phyloP scores from a whole-genome alignment of 1,140 invertebrate genomes.

The Hetaerina americana region DNA sequence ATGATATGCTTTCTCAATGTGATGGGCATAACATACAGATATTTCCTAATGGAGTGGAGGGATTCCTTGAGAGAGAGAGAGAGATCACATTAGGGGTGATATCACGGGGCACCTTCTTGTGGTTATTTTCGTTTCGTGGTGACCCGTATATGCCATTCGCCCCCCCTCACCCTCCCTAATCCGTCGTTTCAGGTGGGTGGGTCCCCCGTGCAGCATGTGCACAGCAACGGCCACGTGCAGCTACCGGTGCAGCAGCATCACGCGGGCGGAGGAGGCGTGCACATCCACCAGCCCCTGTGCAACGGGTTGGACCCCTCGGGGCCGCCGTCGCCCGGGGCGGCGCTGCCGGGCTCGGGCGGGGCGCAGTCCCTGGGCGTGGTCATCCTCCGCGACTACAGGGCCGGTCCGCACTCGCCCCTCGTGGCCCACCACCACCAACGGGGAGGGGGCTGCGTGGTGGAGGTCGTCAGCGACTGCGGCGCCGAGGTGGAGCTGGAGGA shows the following conservation, averaged over 20 bases:
- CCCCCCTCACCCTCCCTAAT: too few species aligned
- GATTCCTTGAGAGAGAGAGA: too few species aligned
- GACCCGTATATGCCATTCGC: too few species aligned
- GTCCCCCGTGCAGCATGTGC: neutral
- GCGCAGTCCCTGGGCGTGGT: neutral
- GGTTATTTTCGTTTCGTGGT: too few species aligned
- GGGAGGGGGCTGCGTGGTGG: neutral
- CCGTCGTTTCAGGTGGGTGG: neutral
- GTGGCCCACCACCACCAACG: neutral
- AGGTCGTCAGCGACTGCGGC: neutral
- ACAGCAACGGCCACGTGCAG: neutral
- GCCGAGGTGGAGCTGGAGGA: neutral
- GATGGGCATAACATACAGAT: too few species aligned
- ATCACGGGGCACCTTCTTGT: too few species aligned
- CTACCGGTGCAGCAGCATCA: neutral
- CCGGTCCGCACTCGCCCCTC: neutral
- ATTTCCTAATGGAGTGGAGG: too few species aligned
- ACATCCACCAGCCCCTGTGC: too few species aligned
- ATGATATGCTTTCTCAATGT: too few species aligned
- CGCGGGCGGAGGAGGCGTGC: neutral
- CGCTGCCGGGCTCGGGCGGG: neutral
- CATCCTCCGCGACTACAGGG: neutral
- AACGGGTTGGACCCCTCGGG: neutral
- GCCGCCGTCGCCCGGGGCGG: neutral
- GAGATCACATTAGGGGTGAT: too few species aligned